Percentiles rank a stretch among this genome's conserved stretches.
These are phyloP conservation scores for Sipunculus nudus DNA, from an alignment of 2,888 invertebrate species.

Conservation along the genomic window DNA sequence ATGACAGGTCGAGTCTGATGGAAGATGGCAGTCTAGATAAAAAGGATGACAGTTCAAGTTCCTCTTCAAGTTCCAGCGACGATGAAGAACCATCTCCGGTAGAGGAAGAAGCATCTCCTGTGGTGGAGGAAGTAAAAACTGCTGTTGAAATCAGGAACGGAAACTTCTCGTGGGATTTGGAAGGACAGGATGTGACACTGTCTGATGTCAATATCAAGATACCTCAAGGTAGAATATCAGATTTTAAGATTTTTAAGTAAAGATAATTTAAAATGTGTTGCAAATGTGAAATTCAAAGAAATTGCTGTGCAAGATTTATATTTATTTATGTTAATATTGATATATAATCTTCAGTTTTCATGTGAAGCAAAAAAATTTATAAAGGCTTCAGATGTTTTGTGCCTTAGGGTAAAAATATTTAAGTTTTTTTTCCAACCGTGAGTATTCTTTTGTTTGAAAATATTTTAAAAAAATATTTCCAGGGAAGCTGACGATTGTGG, in stretches of 20 bases:
- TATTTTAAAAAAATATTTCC: conserved; percentile 3
- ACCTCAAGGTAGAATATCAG: conserved; percentile 38
- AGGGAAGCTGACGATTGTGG: conserved; percentile 55
- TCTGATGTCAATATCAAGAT: conserved; percentile 54
- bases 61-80: conserved; percentile 46
- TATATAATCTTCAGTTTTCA: no score
- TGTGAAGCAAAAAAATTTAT: no score
- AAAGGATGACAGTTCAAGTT: no score
- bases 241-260: no score
- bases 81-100: conserved; percentile 31
- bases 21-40: no score
- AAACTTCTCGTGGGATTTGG: conserved; percentile 53
- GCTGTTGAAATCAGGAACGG: conserved; percentile 50
- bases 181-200: conserved; percentile 41
- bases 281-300: no score
- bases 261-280: no score
- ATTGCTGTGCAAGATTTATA: no score
- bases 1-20: no score
- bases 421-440: conserved; percentile 46
- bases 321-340: no score
- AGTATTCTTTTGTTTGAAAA: conserved; percentile 71
- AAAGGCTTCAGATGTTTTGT: conserved; percentile 58
- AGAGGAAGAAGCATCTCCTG: neutral
- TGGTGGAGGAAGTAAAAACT: conserved; percentile 11
- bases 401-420: conserved; percentile 4